These are phyloP conservation scores for Acheta domesticus DNA, from an alignment of 2,888 invertebrate genomes.

Conservation along the genomic window DNA sequence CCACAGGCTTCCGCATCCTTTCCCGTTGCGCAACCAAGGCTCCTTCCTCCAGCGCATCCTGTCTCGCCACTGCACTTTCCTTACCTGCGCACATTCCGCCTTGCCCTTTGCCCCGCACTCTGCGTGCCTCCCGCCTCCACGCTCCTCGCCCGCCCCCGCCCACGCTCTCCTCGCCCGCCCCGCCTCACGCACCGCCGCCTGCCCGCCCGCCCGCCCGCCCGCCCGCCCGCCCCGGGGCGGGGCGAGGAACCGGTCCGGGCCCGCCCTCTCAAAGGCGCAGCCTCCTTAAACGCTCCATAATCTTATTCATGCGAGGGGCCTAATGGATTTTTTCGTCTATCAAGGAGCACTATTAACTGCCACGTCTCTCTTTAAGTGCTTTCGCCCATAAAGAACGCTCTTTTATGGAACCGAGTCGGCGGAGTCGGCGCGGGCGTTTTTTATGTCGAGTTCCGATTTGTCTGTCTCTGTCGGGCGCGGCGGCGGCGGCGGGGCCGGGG, in stretches of 20 bases:
- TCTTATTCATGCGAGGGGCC: background rate
- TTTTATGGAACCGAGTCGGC: background rate
- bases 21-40: too few relatives aligned
- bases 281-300: slow-evolving; percentile 7
- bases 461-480: background rate
- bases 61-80: too few relatives aligned
- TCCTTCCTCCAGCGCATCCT: too few relatives aligned
- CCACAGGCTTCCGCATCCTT: too few relatives aligned
- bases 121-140: too few relatives aligned
- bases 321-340: slow-evolving; percentile 2
- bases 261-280: background rate
- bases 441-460: slow-evolving; percentile 1
- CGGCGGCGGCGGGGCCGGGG: background rate
- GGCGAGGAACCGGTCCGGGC: background rate
- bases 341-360: slow-evolving; percentile 18
- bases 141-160: too few relatives aligned
- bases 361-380: slow-evolving; percentile 18
- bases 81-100: too few relatives aligned
- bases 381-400: slow-evolving; percentile 18
- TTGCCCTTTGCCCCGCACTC: too few relatives aligned
- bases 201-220: too few relatives aligned
- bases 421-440: background rate
- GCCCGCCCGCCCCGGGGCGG: too few relatives aligned
- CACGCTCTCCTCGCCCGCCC: too few relatives aligned
- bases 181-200: too few relatives aligned